A percentile compares a stretch with the other conserved stretches of the same genome.
Conservation (phyloP, 2,888 invertebrate genomes). For the Phymatocera aterrima region DNA sequence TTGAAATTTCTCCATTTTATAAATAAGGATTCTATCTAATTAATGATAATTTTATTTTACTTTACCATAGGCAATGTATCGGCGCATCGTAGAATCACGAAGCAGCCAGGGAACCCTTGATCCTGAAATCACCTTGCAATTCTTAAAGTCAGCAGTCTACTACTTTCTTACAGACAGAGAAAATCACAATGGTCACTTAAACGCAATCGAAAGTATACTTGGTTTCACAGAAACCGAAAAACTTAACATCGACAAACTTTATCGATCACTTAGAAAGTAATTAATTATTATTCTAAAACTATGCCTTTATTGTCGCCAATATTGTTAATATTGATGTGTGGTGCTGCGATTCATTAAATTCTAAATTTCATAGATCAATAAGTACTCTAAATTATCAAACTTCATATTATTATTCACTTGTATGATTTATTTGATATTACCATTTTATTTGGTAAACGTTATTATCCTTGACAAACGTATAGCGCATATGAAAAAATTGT, state of each 20-base stretch:
- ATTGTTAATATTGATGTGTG: constrained; percentile 39
- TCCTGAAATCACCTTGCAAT: constrained; percentile 94
- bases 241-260: constrained; percentile 83
- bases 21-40: not conserved
- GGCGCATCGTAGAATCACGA: constrained; percentile 87
- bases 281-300: constrained; percentile 42
- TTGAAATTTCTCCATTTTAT: not conserved
- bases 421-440: not conserved
- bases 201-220: constrained; percentile 93
- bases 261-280: constrained; percentile 68
- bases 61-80: constrained; percentile 87
- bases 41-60: constrained; percentile 5
- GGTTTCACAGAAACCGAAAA: constrained; percentile 91
- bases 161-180: constrained; percentile 94
- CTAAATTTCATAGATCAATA: not conserved
- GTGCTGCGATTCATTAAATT: not conserved
- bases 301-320: constrained; percentile 34
- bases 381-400: not conserved
- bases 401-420: not conserved
- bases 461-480: not conserved
- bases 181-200: constrained; percentile 91
- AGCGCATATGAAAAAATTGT: not conserved
- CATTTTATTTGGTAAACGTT: not conserved
- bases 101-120: constrained; percentile 85
- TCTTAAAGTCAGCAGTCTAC: constrained; percentile 94